A percentile compares a stretch with the other conserved stretches of the same genome.
Conservation (phyloP, 2,888 invertebrate genomes). For the Strigamia crassipes region DNA sequence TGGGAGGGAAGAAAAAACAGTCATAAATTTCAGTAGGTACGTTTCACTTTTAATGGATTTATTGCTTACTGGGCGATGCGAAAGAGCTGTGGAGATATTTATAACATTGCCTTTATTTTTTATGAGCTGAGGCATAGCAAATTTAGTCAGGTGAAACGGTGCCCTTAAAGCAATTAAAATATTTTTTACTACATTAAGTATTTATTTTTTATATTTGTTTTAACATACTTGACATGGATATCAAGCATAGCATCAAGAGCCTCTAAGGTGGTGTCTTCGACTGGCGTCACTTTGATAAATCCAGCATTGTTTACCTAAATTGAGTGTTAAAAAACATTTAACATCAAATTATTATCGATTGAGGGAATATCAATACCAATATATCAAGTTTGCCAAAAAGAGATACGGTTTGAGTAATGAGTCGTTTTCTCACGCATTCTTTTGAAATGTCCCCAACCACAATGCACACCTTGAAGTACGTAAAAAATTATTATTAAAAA, state of each 20-base stretch:
- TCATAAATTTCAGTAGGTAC: background rate
- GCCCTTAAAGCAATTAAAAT: background rate
- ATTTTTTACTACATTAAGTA: background rate
- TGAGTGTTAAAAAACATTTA: background rate
- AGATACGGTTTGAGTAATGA: background rate
- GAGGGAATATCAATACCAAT: background rate
- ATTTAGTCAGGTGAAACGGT: constrained; percentile 11
- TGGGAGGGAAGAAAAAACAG: background rate
- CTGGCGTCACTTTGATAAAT: background rate
- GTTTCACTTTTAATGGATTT: background rate
- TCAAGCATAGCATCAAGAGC: constrained; percentile 30
- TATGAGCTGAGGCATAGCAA: constrained; percentile 19
- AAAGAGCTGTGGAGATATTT: background rate
- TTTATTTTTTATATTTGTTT: background rate
- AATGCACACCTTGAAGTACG: background rate
- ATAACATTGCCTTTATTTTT: constrained; percentile 1
- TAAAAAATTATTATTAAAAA: background rate
- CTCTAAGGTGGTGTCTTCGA: constrained; percentile 1
- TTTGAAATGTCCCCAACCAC: background rate
- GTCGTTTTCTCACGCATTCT: background rate
- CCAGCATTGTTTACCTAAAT: constrained; percentile 7
- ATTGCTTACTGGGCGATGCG: constrained; percentile 14
- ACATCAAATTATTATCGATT: background rate
- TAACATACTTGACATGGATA: constrained; percentile 8
- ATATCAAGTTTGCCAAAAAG: constrained; percentile 27